Evolutionary conservation across 2,888 invertebrate genomes (phyloP).

Genomic region (Acheta domesticus): DNA sequence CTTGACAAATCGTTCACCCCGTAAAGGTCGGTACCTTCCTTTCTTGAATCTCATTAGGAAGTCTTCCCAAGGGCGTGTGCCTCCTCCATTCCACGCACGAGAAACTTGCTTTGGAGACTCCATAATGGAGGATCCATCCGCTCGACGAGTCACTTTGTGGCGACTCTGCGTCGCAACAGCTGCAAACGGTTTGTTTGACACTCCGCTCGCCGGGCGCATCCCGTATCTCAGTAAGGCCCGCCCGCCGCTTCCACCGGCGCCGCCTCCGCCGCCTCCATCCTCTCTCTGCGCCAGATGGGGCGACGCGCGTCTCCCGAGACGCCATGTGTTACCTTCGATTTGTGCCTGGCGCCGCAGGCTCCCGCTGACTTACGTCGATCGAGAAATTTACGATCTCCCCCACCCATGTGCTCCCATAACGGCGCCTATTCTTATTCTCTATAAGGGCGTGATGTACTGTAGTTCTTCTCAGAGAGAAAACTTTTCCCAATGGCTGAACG

Average conservation of each 20-base stretch:
- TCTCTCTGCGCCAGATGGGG: not conserved
- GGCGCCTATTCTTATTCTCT: slow-evolving; percentile 10
- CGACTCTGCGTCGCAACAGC: not conserved
- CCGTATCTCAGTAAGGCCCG: not conserved
- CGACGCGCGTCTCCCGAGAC: not conserved
- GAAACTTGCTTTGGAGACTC: too few relatives aligned
- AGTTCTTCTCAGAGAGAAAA: not conserved
- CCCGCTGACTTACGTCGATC: slow-evolving; percentile 6
- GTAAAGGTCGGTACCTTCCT: too few relatives aligned
- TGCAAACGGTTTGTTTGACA: slow-evolving; percentile 8
- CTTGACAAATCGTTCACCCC: too few relatives aligned
- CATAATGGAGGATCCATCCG: not conserved
- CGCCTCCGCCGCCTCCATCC: not conserved
- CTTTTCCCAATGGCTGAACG: not conserved
- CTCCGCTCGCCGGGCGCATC: not conserved
- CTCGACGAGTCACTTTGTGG: not conserved
- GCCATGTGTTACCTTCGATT: slow-evolving; percentile 12
- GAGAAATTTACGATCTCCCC: not conserved
- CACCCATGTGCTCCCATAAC: not conserved
- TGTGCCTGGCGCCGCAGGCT: slow-evolving; percentile 10
- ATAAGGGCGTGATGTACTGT: slow-evolving; percentile 18
- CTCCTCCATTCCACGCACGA: too few relatives aligned
- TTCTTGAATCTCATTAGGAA: too few relatives aligned
- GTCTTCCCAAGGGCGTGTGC: too few relatives aligned
- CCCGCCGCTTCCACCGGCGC: too few relatives aligned